Evolutionary conservation across 1,140 invertebrate species (phyloP).

Genomic region (Dreissena rostriformis): DNA sequence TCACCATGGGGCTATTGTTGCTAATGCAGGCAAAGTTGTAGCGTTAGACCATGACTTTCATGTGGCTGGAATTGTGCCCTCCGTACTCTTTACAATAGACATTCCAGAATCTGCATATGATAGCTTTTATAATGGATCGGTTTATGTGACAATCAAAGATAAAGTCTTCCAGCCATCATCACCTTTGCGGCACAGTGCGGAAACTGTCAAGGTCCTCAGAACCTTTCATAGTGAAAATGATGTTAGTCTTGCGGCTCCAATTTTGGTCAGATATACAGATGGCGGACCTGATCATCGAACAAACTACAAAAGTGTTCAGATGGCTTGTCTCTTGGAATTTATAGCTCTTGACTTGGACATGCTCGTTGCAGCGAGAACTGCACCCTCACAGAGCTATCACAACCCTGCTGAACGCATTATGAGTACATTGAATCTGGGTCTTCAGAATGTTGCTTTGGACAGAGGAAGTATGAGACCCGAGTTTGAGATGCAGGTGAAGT

Average conservation of each 20-base stretch:
- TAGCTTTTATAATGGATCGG: constrained; percentile 7
- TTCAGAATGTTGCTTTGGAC: too few species aligned
- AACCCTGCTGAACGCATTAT: too few species aligned
- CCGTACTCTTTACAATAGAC: background rate
- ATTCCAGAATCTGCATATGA: background rate
- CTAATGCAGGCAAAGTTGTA: background rate
- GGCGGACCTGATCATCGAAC: constrained; percentile 20
- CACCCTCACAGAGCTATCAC: too few species aligned
- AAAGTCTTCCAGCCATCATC: constrained; percentile 4
- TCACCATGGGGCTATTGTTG: background rate
- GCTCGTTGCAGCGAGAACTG: too few species aligned
- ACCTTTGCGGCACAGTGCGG: background rate
- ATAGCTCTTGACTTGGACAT: too few species aligned
- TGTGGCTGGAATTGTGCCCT: background rate
- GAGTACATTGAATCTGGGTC: too few species aligned
- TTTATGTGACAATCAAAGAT: constrained; percentile 11
- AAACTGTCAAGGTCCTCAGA: constrained; percentile 2
- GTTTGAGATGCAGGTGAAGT: too few species aligned
- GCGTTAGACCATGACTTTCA: constrained; percentile 21
- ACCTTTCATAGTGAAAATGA: background rate
- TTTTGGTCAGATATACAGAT: constrained; percentile 8
- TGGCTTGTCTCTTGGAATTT: too few species aligned
- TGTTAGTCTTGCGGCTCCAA: background rate
- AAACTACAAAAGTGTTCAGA: too few species aligned
- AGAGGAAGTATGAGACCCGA: too few species aligned